Percentiles rank a stretch among this genome's conserved stretches.
phyloP scores from a whole-genome alignment of 2,888 invertebrate genomes.

The Gryllus longicercus region DNA sequence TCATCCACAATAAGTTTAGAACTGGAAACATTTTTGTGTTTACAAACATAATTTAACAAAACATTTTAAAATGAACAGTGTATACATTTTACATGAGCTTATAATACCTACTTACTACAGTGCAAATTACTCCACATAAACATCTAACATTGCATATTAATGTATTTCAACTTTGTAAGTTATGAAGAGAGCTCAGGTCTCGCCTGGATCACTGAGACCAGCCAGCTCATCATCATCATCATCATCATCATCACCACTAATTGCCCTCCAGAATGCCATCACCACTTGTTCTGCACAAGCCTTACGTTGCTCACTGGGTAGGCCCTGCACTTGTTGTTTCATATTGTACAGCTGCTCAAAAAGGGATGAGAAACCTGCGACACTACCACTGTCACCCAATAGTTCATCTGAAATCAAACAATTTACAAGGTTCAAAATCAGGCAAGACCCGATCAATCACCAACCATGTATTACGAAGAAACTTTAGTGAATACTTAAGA shows the following conservation, averaged over 20 bases:
- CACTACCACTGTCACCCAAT: constrained; percentile 45
- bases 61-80: too few species aligned
- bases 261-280: constrained; percentile 69
- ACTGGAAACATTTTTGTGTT: too few species aligned
- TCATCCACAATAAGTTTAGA: too few species aligned
- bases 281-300: constrained; percentile 70
- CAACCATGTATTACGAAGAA: neutral
- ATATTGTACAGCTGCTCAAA: constrained; percentile 63
- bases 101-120: too few species aligned
- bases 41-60: too few species aligned
- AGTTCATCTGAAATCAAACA: constrained; percentile 33
- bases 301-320: constrained; percentile 62
- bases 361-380: constrained; percentile 46
- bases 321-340: constrained; percentile 62
- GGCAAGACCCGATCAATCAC: neutral
- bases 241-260: constrained; percentile 70
- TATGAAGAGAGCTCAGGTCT: constrained; percentile 25
- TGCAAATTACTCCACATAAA: too few species aligned
- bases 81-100: too few species aligned
- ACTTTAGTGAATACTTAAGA: neutral
- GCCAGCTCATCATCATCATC: constrained; percentile 60
- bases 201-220: constrained; percentile 42
- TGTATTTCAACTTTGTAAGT: too few species aligned
- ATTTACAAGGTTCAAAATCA: neutral
- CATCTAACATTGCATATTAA: too few species aligned